phyloP scores from a whole-genome alignment of 2,888 invertebrate species.

The Eudemis profundana region DNA sequence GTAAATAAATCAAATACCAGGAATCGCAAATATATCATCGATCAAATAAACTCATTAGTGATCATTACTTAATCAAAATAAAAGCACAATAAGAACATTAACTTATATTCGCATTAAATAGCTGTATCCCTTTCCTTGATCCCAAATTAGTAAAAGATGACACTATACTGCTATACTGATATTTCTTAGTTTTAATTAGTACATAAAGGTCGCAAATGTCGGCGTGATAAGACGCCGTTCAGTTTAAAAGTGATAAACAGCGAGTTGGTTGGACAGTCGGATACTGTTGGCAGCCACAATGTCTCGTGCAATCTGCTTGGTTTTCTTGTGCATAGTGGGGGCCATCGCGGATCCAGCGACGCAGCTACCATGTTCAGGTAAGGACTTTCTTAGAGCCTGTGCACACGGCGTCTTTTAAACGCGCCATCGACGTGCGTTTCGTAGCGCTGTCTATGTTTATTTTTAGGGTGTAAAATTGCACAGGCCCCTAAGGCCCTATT shows the following conservation, averaged over 20 bases:
- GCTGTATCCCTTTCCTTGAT: neutral
- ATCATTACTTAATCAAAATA: conserved; percentile 17
- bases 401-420: too few relatives aligned
- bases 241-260: conserved; percentile 14
- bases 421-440: too few relatives aligned
- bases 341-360: neutral
- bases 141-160: neutral
- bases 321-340: conserved; percentile 13
- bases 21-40: neutral
- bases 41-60: conserved; percentile 20
- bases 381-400: neutral
- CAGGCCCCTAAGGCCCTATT: too few relatives aligned
- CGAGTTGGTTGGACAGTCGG: too few relatives aligned
- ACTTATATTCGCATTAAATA: neutral
- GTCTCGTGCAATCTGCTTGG: conserved; percentile 9
- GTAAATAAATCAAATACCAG: neutral
- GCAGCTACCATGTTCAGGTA: conserved; percentile 5
- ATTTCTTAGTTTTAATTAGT: neutral
- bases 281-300: conserved; percentile 18
- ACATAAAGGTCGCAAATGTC: conserved; percentile 4
- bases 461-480: neutral
- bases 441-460: too few relatives aligned
- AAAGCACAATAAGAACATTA: neutral
- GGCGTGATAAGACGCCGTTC: neutral
- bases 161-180: neutral